Evolutionary conservation across 2,797 vertebrate genomes (phyloP).

Genomic region (Crocidura indochinensis): DNA sequence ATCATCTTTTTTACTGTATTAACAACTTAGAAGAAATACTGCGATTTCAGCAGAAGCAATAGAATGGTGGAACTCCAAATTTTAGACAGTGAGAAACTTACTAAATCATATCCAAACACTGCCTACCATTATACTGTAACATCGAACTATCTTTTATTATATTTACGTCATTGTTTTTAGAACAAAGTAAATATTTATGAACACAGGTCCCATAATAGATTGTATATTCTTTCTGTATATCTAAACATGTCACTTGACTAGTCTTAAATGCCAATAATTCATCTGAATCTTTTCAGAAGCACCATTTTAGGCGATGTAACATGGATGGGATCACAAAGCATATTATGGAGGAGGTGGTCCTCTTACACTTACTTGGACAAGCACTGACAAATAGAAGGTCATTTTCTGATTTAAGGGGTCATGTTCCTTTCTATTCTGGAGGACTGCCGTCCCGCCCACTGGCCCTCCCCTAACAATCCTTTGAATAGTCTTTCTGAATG

Average conservation of each 20-base stretch:
- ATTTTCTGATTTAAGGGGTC: conserved; percentile 90
- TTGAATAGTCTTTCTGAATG: conserved; percentile 86
- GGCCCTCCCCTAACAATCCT: conserved; percentile 78
- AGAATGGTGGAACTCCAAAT: not conserved
- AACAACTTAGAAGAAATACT: not conserved
- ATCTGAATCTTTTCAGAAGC: conserved; percentile 87
- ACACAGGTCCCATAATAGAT: conserved; percentile 31
- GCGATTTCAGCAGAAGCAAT: not conserved
- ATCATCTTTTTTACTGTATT: not conserved
- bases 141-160: conserved; percentile 26
- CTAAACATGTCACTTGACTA: conserved; percentile 76
- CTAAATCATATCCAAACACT: not conserved
- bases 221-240: conserved; percentile 50
- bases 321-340: conserved; percentile 85
- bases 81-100: not conserved
- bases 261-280: conserved; percentile 84
- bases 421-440: conserved; percentile 86
- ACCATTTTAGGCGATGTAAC: conserved; percentile 82
- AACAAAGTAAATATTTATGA: conserved; percentile 61
- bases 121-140: conserved; percentile 2
- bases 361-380: conserved; percentile 86
- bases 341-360: conserved; percentile 88
- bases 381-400: conserved; percentile 89
- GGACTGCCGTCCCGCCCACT: conserved; percentile 81
- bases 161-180: not conserved